Conservation (phyloP, 2,113 vertebrate genomes). For the Pantherophis guttatus region DNA sequence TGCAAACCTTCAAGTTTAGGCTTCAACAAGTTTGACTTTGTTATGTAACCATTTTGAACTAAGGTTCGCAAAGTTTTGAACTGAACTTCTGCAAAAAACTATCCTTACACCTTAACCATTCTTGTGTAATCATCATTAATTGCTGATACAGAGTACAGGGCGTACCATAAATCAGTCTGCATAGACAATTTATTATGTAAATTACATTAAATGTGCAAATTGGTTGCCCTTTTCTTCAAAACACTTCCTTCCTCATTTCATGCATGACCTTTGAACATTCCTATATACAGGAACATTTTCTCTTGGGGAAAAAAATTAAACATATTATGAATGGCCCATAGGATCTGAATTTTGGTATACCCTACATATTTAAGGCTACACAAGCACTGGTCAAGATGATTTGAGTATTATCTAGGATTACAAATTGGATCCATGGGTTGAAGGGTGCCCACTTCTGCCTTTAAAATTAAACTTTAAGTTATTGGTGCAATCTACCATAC, state of each 20-base stretch:
- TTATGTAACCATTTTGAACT: background rate
- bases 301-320: background rate
- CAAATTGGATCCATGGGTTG: background rate
- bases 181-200: background rate
- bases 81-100: background rate
- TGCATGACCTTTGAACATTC: background rate
- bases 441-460: background rate
- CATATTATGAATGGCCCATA: background rate
- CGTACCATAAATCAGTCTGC: background rate
- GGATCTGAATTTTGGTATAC: background rate
- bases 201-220: background rate
- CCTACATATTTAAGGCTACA: background rate
- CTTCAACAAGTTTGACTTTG: background rate
- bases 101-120: background rate
- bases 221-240: background rate
- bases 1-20: background rate
- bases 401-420: background rate
- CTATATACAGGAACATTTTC: background rate
- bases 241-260: background rate
- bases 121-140: background rate
- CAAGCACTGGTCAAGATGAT: background rate
- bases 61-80: background rate
- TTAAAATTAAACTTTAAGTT: background rate
- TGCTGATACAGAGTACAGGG: background rate
- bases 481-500: background rate